phyloP scores from a whole-genome alignment of 2,888 invertebrate species.

The Macaria liturata region DNA sequence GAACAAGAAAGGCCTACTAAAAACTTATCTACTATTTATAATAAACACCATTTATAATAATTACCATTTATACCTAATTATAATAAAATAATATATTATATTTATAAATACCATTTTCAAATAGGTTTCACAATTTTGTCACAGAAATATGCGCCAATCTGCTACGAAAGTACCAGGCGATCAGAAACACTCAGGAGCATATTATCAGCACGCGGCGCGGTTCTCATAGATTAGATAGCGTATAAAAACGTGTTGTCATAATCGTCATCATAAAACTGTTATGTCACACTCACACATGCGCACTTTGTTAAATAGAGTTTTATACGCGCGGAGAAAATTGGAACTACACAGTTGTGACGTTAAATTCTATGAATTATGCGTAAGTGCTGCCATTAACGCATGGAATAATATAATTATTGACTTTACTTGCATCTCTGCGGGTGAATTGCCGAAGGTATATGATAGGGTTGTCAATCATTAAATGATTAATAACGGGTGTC shows the following conservation, averaged over 20 bases:
- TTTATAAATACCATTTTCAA: no score
- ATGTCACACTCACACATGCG: conserved; percentile 44
- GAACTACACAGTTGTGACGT: no score
- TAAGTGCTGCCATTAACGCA: no score
- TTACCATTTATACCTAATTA: no score
- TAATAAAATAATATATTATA: no score
- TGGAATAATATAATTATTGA: conserved; percentile 15
- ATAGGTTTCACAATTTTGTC: not conserved
- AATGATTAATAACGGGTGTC: conserved; percentile 34
- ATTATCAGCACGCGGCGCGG: not conserved
- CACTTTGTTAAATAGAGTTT: no score
- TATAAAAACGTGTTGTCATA: conserved; percentile 43
- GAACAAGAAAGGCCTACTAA: no score
- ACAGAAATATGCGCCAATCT: conserved; percentile 31
- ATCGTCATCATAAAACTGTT: conserved; percentile 39
- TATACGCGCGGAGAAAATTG: not conserved
- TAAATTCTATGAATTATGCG: no score
- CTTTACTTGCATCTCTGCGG: conserved; percentile 58
- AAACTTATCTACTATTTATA: no score
- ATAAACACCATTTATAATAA: no score
- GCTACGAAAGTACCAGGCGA: conserved; percentile 36
- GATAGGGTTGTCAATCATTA: conserved; percentile 55
- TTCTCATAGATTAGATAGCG: conserved; percentile 21
- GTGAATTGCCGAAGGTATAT: conserved; percentile 68
- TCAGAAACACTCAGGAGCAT: conserved; percentile 25